Conservation (phyloP, 2,888 invertebrate species). For the Serripes groenlandicus region DNA sequence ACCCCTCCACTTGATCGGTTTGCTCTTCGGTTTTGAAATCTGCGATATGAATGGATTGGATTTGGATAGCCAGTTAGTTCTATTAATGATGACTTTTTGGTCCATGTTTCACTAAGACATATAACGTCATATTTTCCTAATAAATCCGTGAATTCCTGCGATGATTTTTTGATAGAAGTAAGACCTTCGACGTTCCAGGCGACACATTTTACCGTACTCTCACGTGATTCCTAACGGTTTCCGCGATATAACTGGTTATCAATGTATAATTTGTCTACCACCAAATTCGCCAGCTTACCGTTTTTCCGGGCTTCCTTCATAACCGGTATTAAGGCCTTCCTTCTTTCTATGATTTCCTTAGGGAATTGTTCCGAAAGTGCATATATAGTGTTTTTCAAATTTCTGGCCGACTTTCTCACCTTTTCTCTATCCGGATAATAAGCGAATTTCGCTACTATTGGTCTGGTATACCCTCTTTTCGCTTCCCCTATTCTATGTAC, state of each 20-base stretch:
- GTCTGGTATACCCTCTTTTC: constrained; percentile 17
- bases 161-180: not conserved
- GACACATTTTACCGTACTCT: constrained; percentile 11
- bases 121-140: constrained; percentile 1
- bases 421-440: constrained; percentile 42
- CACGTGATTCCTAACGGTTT: constrained; percentile 4
- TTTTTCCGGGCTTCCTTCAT: constrained; percentile 29
- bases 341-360: constrained; percentile 35
- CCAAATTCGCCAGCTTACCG: constrained; percentile 12
- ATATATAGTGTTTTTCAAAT: constrained; percentile 29
- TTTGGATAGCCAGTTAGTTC: not conserved
- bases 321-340: constrained; percentile 34
- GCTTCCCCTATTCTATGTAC: constrained; percentile 37
- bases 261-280: constrained; percentile 26
- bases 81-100: not conserved
- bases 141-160: not conserved
- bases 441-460: constrained; percentile 59
- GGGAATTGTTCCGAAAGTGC: constrained; percentile 50
- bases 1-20: not conserved
- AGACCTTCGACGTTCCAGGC: constrained; percentile 31
- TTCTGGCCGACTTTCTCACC: constrained; percentile 36
- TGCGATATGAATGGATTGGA: constrained; percentile 3
- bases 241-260: constrained; percentile 20
- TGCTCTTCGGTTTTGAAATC: not conserved
- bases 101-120: constrained; percentile 2